Percentiles rank a stretch among this genome's conserved stretches.
Evolutionary conservation across 2,888 invertebrate species (phyloP).

Genomic region (Plusia festucae): DNA sequence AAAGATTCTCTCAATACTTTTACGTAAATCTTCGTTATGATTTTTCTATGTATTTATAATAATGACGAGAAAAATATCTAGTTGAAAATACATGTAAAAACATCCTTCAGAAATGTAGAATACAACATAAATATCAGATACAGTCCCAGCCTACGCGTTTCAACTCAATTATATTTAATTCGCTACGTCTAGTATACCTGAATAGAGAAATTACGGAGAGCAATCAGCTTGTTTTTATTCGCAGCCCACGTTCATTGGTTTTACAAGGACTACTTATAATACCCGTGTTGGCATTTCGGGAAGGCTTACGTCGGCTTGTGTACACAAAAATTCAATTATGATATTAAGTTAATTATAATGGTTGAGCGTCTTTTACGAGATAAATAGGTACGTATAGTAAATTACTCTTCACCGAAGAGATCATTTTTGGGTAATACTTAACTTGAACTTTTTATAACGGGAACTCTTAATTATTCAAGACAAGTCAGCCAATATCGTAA

Average conservation of each 20-base stretch:
- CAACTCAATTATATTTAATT: neutral
- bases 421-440: too few relatives aligned
- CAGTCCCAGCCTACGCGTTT: neutral
- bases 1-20: too few relatives aligned
- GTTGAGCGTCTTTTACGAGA: neutral
- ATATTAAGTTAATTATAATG: neutral
- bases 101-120: neutral
- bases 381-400: neutral
- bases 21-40: too few relatives aligned
- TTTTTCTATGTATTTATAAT: too few relatives aligned
- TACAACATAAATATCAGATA: neutral
- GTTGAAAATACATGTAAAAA: neutral
- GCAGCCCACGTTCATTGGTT: neutral
- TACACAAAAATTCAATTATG: neutral
- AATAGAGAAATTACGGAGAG: constrained; percentile 1
- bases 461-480: too few relatives aligned
- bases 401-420: too few relatives aligned
- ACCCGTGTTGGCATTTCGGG: neutral
- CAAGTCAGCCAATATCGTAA: too few relatives aligned
- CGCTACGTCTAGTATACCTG: neutral
- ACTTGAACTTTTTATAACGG: too few relatives aligned
- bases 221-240: neutral
- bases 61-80: too few relatives aligned
- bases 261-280: neutral
- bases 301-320: neutral